Evolutionary conservation across 2,888 invertebrate species (phyloP).

Genomic region (Torymus auratus): DNA sequence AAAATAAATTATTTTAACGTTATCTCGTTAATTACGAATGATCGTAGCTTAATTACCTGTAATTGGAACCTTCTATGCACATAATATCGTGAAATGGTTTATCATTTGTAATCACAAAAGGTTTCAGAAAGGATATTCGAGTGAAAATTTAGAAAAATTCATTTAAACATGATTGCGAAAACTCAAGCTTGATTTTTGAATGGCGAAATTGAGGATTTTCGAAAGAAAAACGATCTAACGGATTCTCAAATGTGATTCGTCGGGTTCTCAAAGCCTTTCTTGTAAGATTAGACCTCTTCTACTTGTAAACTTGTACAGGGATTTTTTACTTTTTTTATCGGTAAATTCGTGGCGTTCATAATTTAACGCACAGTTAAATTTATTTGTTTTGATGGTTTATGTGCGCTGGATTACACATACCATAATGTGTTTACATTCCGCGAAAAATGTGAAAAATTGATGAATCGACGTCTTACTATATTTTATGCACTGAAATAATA

Average conservation of each 20-base stretch:
- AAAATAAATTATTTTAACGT: background rate
- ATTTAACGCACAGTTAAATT: slow-evolving; percentile 40
- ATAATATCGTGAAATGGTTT: no score
- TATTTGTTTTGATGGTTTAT: slow-evolving; percentile 20
- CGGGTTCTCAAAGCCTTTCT: slow-evolving; percentile 58
- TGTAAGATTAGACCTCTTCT: slow-evolving; percentile 53
- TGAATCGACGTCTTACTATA: slow-evolving; percentile 1
- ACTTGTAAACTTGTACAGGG: slow-evolving; percentile 58
- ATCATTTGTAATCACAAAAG: no score
- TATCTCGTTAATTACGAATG: background rate
- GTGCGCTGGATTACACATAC: slow-evolving; percentile 17
- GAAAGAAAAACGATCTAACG: slow-evolving; percentile 46
- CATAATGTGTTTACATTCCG: slow-evolving; percentile 36
- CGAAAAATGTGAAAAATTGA: slow-evolving; percentile 16
- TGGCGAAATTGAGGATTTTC: slow-evolving; percentile 42
- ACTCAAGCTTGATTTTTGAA: slow-evolving; percentile 32
- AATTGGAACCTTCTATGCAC: no score
- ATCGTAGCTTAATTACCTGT: background rate
- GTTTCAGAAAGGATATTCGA: no score
- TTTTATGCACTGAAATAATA: background rate
- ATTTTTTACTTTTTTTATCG: slow-evolving; percentile 48
- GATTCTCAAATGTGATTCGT: slow-evolving; percentile 57
- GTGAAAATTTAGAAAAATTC: no score
- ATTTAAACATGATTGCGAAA: background rate
- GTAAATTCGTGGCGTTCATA: slow-evolving; percentile 53